These are phyloP conservation scores for Taphrorychus bicolor DNA, from an alignment of 2,888 invertebrate genomes.

Conservation along the genomic window DNA sequence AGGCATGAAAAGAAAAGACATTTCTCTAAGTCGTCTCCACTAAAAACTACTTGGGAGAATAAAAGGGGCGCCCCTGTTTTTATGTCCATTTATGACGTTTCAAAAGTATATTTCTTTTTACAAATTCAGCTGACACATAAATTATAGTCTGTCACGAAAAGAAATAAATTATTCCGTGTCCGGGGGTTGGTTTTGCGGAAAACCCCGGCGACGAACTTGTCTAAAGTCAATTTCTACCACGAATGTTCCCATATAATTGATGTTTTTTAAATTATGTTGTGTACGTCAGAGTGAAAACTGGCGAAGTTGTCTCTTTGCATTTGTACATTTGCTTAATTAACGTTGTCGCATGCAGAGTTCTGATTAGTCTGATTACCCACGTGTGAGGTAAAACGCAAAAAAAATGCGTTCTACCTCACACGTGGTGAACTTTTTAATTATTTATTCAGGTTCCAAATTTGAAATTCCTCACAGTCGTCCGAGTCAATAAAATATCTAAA, in stretches of 20 bases:
- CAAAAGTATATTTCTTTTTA: slow-evolving; percentile 24
- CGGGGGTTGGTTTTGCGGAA: slow-evolving; percentile 8
- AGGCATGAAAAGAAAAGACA: background rate
- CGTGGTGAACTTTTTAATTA: background rate
- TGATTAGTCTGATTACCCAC: background rate
- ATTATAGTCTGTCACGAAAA: slow-evolving; percentile 20
- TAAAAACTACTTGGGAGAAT: slow-evolving; percentile 2
- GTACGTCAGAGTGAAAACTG: background rate
- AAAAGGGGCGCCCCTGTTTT: slow-evolving; percentile 25
- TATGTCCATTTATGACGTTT: slow-evolving; percentile 24
- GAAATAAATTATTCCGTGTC: slow-evolving; percentile 23
- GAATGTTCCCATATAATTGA: background rate
- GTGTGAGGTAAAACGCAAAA: background rate
- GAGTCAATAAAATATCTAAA: slow-evolving; percentile 8
- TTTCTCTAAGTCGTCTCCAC: background rate
- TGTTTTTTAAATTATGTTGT: background rate
- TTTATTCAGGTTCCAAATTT: background rate
- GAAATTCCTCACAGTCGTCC: background rate
- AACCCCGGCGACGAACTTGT: background rate
- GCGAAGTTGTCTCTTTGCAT: background rate
- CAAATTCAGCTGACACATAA: slow-evolving; percentile 26
- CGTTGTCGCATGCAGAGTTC: background rate
- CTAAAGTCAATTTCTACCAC: background rate
- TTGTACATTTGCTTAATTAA: background rate
- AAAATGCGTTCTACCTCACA: background rate